Evolutionary conservation across 2,888 invertebrate genomes (phyloP).

Genomic region (Diploptera punctata): DNA sequence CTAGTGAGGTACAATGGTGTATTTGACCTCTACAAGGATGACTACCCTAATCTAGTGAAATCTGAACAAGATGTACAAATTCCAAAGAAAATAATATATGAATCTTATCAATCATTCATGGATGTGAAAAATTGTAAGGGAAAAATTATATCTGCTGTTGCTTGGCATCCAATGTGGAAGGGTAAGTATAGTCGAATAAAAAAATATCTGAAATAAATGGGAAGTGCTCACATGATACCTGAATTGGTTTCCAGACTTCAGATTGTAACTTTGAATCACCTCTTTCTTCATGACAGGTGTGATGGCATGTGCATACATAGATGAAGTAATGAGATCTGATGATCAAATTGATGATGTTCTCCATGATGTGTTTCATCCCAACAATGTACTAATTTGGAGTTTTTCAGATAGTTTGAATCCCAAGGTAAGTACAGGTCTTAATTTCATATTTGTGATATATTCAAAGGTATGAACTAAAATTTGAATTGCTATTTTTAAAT

Average conservation of each 20-base stretch:
- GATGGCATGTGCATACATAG: slow-evolving; percentile 14
- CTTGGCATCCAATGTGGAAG: slow-evolving; percentile 75
- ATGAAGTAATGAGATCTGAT: background rate
- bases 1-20: slow-evolving; percentile 47
- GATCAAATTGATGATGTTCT: slow-evolving; percentile 9
- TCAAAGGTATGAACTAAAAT: no score
- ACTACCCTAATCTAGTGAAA: slow-evolving; percentile 62
- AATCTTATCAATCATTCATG: slow-evolving; percentile 50
- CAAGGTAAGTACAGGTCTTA: background rate
- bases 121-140: slow-evolving; percentile 60
- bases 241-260: no score
- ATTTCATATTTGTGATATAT: slow-evolving; percentile 52
- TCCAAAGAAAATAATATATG: slow-evolving; percentile 47
- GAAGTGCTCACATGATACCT: no score
- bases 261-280: no score
- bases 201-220: no score
- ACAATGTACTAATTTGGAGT: slow-evolving; percentile 11
- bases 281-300: slow-evolving; percentile 15
- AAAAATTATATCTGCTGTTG: slow-evolving; percentile 68
- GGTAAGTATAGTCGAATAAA: slow-evolving; percentile 13
- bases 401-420: slow-evolving; percentile 2
- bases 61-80: slow-evolving; percentile 50
- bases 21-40: slow-evolving; percentile 67
- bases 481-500: no score
- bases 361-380: background rate